phyloP scores from a whole-genome alignment of 1,140 invertebrate species.

The Stratiolaelaps scimitus region DNA sequence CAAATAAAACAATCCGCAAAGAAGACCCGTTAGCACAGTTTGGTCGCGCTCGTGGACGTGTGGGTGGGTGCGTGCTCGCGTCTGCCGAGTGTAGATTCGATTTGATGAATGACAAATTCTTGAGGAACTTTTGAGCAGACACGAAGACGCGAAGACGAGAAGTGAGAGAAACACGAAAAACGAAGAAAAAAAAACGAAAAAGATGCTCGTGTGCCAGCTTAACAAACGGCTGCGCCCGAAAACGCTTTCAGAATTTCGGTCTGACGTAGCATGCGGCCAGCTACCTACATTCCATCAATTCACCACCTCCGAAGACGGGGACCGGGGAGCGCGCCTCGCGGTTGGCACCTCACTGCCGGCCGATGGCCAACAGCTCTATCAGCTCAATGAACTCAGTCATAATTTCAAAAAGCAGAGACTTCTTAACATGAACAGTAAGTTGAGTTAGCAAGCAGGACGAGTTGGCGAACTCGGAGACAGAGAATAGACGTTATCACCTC shows the following conservation, averaged over 20 bases:
- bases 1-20: no score
- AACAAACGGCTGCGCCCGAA: not conserved
- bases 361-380: conserved; percentile 25
- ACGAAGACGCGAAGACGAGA: no score
- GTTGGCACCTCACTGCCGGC: conserved; percentile 17
- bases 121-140: no score
- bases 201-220: no score
- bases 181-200: not conserved
- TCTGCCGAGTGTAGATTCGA: no score
- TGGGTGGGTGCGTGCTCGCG: no score
- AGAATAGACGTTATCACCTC: not conserved
- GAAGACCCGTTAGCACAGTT: no score
- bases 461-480: not conserved
- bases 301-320: conserved; percentile 6
- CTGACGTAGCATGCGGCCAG: conserved; percentile 28
- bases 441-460: not conserved
- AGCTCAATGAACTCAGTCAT: conserved; percentile 29
- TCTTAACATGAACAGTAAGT: conserved; percentile 28
- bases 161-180: no score
- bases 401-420: conserved; percentile 29
- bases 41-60: no score
- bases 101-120: no score
- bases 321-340: conserved; percentile 3
- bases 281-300: conserved; percentile 21
- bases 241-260: conserved; percentile 29